These are phyloP conservation scores for Brachystomella parvula DNA, from an alignment of 1,140 invertebrate genomes.

Conservation along the genomic window DNA sequence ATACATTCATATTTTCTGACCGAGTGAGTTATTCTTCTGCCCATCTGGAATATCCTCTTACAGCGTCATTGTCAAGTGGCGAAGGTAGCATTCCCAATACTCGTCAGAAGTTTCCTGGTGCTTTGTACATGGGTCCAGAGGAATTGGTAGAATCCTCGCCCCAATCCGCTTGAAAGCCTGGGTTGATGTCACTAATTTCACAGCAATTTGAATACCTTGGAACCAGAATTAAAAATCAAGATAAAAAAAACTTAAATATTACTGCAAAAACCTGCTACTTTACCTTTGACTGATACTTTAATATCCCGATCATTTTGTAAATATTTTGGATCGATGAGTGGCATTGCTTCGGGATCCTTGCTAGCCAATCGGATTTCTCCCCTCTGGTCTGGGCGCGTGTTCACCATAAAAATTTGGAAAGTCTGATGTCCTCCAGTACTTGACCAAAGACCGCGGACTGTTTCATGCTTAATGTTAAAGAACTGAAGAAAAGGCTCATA, in stretches of 20 bases:
- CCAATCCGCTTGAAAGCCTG: conserved; percentile 23
- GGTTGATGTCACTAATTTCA: conserved; percentile 23
- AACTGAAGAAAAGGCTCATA: background rate
- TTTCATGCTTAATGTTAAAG: background rate
- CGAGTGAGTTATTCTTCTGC: background rate
- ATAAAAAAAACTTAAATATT: background rate
- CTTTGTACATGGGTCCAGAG: conserved; percentile 68
- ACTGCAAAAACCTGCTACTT: background rate
- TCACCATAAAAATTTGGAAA: conserved; percentile 8
- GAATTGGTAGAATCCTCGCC: conserved; percentile 42
- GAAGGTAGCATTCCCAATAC: conserved; percentile 51
- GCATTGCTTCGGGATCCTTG: conserved; percentile 13
- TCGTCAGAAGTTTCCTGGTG: conserved; percentile 67
- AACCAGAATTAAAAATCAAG: background rate
- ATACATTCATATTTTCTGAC: background rate
- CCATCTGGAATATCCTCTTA: background rate
- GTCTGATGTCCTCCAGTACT: background rate
- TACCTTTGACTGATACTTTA: conserved; percentile 23
- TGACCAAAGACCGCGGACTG: background rate
- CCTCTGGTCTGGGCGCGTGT: background rate
- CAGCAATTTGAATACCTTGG: conserved; percentile 23
- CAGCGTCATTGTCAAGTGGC: conserved; percentile 17
- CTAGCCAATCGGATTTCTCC: background rate
- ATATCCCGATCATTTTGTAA: conserved; percentile 29
- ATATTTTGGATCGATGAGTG: conserved; percentile 31